Base-by-base conservation (phyloP, 2,113 vertebrate species). In the Petromus typicus region DNA sequence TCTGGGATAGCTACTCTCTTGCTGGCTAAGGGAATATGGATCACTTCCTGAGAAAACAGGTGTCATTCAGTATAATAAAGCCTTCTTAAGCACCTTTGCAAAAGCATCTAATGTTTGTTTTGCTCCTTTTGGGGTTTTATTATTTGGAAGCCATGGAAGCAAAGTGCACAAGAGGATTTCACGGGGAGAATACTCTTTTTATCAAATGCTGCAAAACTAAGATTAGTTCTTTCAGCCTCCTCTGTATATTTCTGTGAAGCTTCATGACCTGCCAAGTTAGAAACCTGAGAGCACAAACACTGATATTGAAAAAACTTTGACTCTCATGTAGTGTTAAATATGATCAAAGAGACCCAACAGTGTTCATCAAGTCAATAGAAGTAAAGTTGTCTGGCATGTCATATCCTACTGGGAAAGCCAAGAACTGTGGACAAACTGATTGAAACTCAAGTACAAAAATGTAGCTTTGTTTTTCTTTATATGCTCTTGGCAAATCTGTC, bases 71-170 rank as follows among this genome's bases (percentile, higher is more conserved):
- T 99, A 99, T 98, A 99, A 99, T 97, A 99, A 99, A 96, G 99
- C 99, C 13, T 99, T 99, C 98, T 99, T 99, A 98, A 99, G 99
- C 98, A 99, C 99, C 0, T 99, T 99, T 98, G 99, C 99, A 96
- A 99, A 99, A 98, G 99, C 99, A 12, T 99, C 99, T 90, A 37
- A 99, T 99, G 99, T 99, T 99, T 97, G 98, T 99, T 73, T 98
- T 99, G 1, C 99, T 99, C 14, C 93, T 97, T 99, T 97, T 98
- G 99, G 98, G 99, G 99, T 63, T 99, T 99, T 98, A 98, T 99
- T 98, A 98, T 99, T 97, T 99, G 99, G 99, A 99, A 99, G 97
- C 99, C 99, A 0, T 99, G 99, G 99, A 99, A 99, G 97, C 99
- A 99, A 54, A 99, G 94, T 99, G 99, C 94, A 99, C 98, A 1